Conservation (phyloP, 2,113 vertebrate genomes). For the Tautogolabrus adspersus region DNA sequence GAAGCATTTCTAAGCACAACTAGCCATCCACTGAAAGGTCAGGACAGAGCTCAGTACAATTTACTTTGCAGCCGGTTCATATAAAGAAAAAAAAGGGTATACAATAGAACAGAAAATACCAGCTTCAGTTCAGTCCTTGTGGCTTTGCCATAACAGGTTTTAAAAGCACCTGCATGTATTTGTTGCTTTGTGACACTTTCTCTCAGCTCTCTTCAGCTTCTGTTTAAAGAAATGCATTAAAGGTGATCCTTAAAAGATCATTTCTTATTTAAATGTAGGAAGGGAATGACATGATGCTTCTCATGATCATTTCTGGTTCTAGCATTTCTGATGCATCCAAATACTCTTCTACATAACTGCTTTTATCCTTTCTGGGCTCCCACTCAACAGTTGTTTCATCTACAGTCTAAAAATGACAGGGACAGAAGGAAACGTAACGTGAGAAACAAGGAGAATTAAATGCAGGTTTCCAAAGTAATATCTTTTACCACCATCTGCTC, state of each 20-base stretch:
- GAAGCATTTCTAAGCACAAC: constrained; percentile 3
- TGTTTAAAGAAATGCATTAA: background rate
- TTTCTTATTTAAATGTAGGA: background rate
- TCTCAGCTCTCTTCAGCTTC: background rate
- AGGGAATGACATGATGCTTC: constrained; percentile 7
- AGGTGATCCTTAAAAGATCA: background rate
- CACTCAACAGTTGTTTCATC: background rate
- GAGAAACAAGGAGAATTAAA: background rate
- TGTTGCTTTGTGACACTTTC: constrained; percentile 37
- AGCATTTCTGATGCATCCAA: background rate
- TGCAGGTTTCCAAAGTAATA: background rate
- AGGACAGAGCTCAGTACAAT: background rate
- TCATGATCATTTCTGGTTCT: background rate
- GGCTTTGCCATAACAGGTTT: constrained; percentile 21
- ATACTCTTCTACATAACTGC: no score
- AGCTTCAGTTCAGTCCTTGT: background rate
- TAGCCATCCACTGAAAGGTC: constrained; percentile 2
- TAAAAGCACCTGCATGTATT: constrained; percentile 37
- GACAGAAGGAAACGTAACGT: background rate
- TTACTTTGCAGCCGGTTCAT: constrained; percentile 25
- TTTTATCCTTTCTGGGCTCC: constrained; percentile 1
- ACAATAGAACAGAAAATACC: constrained; percentile 20
- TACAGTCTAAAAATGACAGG: background rate
- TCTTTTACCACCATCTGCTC: background rate
- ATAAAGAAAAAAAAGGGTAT: constrained; percentile 19